These are phyloP conservation scores for Styela plicata DNA, from an alignment of 23 tunicate genomes.

Conservation along the genomic window DNA sequence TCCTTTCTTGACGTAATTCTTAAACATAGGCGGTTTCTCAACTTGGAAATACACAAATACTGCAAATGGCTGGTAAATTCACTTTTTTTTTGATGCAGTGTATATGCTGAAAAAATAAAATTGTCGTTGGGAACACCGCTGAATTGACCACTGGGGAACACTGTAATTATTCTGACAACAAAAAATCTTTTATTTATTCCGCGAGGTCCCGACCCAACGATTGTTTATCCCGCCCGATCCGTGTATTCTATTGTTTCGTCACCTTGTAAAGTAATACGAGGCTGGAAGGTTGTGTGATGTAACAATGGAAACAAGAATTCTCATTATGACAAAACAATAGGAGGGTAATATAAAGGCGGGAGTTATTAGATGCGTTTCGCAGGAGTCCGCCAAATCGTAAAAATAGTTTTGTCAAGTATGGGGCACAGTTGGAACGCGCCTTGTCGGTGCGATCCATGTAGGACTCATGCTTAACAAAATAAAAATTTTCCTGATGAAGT, in stretches of 20 bases:
- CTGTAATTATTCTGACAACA: not conserved
- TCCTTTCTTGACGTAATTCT: too few species aligned
- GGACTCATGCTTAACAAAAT: too few species aligned
- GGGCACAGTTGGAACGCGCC: too few species aligned
- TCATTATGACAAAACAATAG: not conserved
- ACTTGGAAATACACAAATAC: too few species aligned
- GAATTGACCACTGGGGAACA: not conserved
- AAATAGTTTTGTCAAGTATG: too few species aligned
- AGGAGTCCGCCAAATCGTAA: too few species aligned
- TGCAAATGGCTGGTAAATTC: too few species aligned
- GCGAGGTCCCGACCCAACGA: not conserved
- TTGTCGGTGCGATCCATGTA: too few species aligned
- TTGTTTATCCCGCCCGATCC: conserved; percentile 19
- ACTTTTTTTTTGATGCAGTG: too few species aligned
- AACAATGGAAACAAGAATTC: conserved; percentile 20
- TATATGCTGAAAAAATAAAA: too few species aligned
- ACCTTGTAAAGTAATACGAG: conserved; percentile 40
- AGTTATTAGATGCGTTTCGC: not conserved
- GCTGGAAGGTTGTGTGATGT: conserved; percentile 22
- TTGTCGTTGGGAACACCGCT: conserved; percentile 10
- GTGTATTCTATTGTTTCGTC: conserved; percentile 23
- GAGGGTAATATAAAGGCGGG: not conserved
- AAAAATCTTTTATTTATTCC: not conserved
- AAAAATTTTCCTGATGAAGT: too few species aligned
- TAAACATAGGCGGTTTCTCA: too few species aligned